Evolutionary conservation across 2,888 invertebrate genomes (phyloP).

Genomic region (Embidobia sp.): DNA sequence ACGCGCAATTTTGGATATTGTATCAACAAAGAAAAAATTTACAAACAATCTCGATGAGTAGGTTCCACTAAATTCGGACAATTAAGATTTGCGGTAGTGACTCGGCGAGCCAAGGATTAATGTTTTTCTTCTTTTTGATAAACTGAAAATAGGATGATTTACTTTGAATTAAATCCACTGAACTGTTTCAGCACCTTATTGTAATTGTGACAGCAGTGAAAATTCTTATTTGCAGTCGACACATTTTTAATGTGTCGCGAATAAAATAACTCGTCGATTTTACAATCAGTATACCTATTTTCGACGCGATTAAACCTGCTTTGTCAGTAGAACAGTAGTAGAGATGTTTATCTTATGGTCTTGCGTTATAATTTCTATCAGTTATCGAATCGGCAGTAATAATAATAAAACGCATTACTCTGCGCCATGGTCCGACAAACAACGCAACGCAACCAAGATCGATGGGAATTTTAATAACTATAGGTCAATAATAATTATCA

Average conservation of each 20-base stretch:
- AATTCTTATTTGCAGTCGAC: no score
- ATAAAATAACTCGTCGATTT: no score
- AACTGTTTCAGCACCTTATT: no score
- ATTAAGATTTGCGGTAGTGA: no score
- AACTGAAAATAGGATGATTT: no score
- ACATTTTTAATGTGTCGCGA: no score
- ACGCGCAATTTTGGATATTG: no score
- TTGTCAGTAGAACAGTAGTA: conserved; percentile 45
- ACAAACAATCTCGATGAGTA: no score
- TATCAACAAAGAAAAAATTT: neutral
- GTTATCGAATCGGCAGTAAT: conserved; percentile 34
- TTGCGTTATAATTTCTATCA: conserved; percentile 22
- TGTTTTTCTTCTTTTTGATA: no score
- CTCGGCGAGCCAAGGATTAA: no score
- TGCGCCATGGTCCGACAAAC: neutral
- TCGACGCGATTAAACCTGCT: conserved; percentile 30
- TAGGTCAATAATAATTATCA: conserved; percentile 13
- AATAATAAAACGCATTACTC: conserved; percentile 27
- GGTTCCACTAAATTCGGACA: neutral
- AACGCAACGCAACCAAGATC: conserved; percentile 7
- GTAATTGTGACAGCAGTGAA: no score
- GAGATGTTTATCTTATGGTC: conserved; percentile 24
- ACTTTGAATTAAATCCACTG: no score
- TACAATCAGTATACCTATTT: conserved; percentile 5
- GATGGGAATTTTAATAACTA: conserved; percentile 30